A percentile compares a stretch with the other conserved stretches of the same genome.
These are phyloP conservation scores for Yponomeuta malinellus DNA, from an alignment of 2,888 invertebrate genomes.

Conservation along the genomic window DNA sequence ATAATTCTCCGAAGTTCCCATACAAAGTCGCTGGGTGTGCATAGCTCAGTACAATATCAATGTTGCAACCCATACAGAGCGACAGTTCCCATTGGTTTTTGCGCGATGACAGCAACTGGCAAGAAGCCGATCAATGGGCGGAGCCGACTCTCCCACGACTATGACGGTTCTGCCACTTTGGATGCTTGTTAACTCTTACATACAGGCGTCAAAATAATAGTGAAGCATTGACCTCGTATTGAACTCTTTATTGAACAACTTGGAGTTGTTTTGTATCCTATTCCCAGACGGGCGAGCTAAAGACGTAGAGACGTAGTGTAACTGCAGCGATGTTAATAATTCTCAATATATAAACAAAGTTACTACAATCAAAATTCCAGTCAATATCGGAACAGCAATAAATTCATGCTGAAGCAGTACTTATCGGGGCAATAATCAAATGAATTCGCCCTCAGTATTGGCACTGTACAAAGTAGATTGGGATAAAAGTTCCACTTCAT, in stretches of 20 bases:
- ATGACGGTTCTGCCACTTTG: not conserved
- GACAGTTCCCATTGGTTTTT: conserved; percentile 8
- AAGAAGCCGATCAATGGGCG: conserved; percentile 5
- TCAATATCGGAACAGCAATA: no score
- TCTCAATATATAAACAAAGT: no score
- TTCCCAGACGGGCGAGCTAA: no score
- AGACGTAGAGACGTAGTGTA: no score
- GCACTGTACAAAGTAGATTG: no score
- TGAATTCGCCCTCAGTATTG: no score
- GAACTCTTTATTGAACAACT: not conserved
- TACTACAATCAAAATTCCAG: no score
- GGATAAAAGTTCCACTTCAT: no score
- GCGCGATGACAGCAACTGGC: conserved; percentile 1
- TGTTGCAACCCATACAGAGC: conserved; percentile 11
- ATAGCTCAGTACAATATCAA: conserved; percentile 6
- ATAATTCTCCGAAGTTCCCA: conserved; percentile 6
- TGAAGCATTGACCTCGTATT: not conserved
- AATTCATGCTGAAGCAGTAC: no score
- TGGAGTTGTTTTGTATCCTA: no score
- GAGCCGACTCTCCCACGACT: not conserved
- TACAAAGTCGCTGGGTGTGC: not conserved
- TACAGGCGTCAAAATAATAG: not conserved
- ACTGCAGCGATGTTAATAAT: no score
- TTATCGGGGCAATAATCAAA: no score
- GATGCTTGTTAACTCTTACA: not conserved